phyloP scores from a whole-genome alignment of 2,888 invertebrate species.

The Smittia sp. region DNA sequence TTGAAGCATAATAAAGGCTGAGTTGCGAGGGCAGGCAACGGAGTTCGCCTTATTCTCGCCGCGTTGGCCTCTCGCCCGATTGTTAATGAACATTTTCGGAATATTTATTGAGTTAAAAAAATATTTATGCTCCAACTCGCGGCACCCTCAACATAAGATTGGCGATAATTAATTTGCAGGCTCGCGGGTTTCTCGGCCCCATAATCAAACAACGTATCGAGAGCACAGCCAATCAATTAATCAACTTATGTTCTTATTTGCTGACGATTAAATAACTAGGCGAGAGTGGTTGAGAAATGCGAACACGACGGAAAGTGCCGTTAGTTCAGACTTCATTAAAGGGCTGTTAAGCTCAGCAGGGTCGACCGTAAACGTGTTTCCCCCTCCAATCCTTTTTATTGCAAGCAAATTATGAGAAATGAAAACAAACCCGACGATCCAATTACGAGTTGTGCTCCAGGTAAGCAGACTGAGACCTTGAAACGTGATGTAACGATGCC shows the following conservation, averaged over 20 bases:
- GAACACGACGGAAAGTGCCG: not conserved
- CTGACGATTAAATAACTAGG: not conserved
- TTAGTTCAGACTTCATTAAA: not conserved
- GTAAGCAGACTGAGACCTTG: not conserved
- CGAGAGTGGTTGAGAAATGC: not conserved
- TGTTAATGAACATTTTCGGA: too few species aligned
- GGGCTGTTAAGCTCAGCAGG: too few species aligned
- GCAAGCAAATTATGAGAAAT: not conserved
- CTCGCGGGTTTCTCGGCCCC: too few species aligned
- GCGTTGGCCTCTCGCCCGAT: too few species aligned
- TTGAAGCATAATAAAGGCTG: not conserved
- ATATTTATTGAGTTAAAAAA: too few species aligned
- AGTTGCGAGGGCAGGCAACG: too few species aligned
- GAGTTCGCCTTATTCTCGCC: too few species aligned
- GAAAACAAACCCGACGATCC: constrained; percentile 1
- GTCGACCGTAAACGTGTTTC: too few species aligned
- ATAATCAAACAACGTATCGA: too few species aligned
- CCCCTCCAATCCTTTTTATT: not conserved
- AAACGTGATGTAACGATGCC: not conserved
- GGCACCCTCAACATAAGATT: too few species aligned
- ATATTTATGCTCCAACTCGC: too few species aligned
- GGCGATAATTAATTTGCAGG: too few species aligned
- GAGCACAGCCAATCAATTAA: not conserved
- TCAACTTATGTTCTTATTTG: not conserved
- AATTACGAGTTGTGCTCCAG: not conserved